These are phyloP conservation scores for Dascyllus trimaculatus DNA, from an alignment of 2,113 vertebrate genomes.

Conservation along the genomic window DNA sequence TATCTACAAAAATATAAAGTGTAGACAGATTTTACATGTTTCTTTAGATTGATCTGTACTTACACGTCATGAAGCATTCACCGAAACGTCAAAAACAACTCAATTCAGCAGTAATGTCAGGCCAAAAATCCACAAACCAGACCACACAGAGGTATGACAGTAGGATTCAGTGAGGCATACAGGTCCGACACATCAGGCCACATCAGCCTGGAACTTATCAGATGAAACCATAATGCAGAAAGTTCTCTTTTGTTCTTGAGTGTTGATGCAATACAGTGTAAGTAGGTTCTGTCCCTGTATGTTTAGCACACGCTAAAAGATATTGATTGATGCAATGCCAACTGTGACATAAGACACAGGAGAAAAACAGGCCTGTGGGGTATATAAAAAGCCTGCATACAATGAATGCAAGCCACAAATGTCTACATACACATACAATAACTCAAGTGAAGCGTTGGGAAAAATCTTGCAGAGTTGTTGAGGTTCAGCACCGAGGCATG, in stretches of 20 bases:
- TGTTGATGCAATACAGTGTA: conserved; percentile 35
- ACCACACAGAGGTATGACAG: conserved; percentile 44
- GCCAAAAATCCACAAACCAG: conserved; percentile 33
- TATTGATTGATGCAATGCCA: conserved; percentile 53
- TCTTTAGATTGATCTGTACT: conserved; percentile 48
- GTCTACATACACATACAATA: conserved; percentile 7
- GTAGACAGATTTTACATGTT: conserved; percentile 75
- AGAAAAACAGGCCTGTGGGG: conserved; percentile 4
- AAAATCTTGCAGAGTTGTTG: conserved; percentile 4
- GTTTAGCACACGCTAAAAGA: conserved; percentile 32
- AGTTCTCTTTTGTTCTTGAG: conserved; percentile 26
- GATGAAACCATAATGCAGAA: conserved; percentile 31
- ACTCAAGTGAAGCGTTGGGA: not conserved
- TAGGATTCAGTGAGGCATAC: conserved; percentile 35
- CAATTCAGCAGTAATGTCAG: conserved; percentile 48
- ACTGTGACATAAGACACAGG: conserved; percentile 39
- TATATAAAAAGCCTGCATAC: conserved; percentile 21
- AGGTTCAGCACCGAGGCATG: conserved; percentile 15
- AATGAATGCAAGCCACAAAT: conserved; percentile 8
- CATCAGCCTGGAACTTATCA: conserved; percentile 26
- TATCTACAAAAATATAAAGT: conserved; percentile 86
- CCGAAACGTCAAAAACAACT: conserved; percentile 51
- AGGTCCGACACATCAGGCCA: conserved; percentile 30
- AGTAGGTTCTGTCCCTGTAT: conserved; percentile 7
- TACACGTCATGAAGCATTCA: conserved; percentile 56